Conservation (phyloP, 2,113 vertebrate species). For the Centrocercus urophasianus region DNA sequence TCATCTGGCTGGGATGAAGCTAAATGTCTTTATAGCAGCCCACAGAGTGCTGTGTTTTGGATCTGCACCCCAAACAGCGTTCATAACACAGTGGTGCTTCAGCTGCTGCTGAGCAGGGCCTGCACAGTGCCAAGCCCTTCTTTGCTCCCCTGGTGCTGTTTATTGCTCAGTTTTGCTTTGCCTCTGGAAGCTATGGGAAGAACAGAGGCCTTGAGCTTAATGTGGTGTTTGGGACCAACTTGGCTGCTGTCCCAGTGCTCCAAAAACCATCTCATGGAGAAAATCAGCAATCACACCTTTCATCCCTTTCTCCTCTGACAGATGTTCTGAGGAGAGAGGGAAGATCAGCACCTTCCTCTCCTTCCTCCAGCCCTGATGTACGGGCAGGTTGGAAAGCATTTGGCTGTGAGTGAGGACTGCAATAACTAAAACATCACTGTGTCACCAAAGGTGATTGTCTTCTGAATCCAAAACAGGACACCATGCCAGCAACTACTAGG, state of each 20-base stretch:
- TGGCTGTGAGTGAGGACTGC: background rate
- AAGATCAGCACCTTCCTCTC: background rate
- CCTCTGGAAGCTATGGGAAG: background rate
- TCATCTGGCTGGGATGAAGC: background rate
- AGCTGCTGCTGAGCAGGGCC: background rate
- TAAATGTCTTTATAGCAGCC: background rate
- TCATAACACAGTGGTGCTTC: background rate
- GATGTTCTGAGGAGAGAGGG: background rate
- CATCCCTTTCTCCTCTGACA: background rate
- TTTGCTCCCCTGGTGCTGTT: background rate
- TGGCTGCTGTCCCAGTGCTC: background rate
- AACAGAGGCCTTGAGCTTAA: background rate
- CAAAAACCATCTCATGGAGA: background rate
- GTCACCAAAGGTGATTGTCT: background rate
- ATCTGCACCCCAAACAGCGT: background rate
- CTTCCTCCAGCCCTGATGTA: background rate
- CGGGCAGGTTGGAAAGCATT: background rate
- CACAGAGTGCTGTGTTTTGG: rapidly evolving
- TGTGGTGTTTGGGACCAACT: rapidly evolving
- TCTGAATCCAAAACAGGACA: background rate
- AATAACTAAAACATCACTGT: background rate
- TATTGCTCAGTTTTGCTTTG: background rate
- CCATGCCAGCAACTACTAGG: background rate
- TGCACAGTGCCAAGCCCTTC: no score
- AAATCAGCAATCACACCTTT: background rate